Evolutionary conservation across 1,140 invertebrate species (phyloP).

Genomic region (Mizuhopecten yessoensis): DNA sequence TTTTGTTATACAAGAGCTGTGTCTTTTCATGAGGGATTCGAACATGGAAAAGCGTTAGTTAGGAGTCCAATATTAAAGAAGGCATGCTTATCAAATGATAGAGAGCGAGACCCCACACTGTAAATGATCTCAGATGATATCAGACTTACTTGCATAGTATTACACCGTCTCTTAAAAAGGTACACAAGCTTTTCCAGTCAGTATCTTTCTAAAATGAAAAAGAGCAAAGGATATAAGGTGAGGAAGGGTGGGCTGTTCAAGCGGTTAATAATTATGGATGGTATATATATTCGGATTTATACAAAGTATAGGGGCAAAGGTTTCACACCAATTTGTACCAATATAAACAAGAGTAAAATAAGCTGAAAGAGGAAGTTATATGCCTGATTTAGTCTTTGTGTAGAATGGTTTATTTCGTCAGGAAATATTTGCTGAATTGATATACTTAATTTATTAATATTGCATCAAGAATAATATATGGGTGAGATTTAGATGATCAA

Average conservation of each 20-base stretch:
- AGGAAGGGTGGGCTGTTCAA: neutral
- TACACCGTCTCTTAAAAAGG: constrained; percentile 10
- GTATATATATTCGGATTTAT: neutral
- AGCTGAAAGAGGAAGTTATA: neutral
- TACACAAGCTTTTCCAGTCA: neutral
- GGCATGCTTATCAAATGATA: neutral
- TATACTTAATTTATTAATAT: too few species aligned
- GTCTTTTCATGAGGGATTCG: too few species aligned
- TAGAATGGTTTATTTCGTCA: too few species aligned
- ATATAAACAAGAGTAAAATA: neutral
- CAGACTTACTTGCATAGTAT: constrained; percentile 7
- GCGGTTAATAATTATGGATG: neutral
- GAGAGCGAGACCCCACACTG: neutral
- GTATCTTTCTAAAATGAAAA: neutral
- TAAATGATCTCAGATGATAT: neutral
- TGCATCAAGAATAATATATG: too few species aligned
- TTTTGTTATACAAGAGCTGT: too few species aligned
- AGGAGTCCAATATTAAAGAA: neutral
- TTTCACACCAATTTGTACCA: constrained; percentile 29
- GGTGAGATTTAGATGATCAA: too few species aligned
- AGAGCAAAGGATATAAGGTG: neutral
- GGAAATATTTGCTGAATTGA: too few species aligned
- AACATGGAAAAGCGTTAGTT: neutral
- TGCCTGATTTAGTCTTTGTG: neutral
- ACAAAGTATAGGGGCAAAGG: neutral